Conservation (phyloP, 2,113 vertebrate genomes). For the Sprattus sprattus region DNA sequence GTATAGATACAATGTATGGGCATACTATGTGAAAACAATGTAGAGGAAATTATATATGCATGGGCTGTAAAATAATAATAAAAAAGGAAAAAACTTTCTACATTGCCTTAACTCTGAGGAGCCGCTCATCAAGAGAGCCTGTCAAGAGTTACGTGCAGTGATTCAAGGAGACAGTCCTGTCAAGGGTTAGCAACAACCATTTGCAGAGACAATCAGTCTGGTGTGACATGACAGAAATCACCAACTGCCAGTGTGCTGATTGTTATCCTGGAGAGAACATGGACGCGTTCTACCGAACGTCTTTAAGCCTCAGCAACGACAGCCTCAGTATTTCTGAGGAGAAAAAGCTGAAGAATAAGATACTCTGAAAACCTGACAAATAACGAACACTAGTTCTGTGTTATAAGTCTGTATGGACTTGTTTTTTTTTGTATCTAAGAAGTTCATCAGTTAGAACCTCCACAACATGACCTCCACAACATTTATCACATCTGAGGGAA, state of each 20-base stretch:
- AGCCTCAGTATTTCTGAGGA: background rate
- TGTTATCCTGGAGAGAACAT: background rate
- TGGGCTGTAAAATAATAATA: background rate
- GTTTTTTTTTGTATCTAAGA: background rate
- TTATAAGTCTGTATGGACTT: background rate
- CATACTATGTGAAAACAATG: background rate
- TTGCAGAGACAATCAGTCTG: conserved; percentile 3
- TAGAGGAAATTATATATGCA: background rate
- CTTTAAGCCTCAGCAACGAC: background rate
- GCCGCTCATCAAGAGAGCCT: background rate
- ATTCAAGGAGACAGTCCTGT: conserved; percentile 35
- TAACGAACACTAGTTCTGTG: background rate
- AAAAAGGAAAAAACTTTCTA: background rate
- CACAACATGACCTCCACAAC: background rate
- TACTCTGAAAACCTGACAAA: background rate
- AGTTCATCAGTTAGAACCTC: background rate
- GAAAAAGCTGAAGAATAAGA: background rate
- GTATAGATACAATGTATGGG: background rate
- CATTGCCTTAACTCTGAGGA: background rate
- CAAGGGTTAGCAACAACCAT: conserved; percentile 30
- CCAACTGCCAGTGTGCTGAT: background rate
- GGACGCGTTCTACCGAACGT: background rate
- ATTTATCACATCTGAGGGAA: background rate
- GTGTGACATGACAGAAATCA: conserved; percentile 8
- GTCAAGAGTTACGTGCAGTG: background rate